Evolutionary conservation across 2,888 invertebrate species (phyloP).

Genomic region (Hypomecis punctinalis): DNA sequence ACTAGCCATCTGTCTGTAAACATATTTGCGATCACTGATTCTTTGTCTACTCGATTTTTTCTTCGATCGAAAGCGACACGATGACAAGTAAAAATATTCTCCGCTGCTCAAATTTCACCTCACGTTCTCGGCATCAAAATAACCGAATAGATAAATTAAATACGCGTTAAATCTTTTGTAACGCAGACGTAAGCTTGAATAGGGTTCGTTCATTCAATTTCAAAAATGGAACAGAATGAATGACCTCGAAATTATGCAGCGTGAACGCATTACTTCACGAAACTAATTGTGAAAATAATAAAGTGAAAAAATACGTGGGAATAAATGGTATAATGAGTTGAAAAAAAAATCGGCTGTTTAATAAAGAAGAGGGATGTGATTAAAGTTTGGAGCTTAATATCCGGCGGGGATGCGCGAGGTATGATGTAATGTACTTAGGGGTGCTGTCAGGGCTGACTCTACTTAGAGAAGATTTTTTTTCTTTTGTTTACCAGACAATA

Average conservation of each 20-base stretch:
- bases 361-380: slow-evolving; percentile 74
- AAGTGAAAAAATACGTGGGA: slow-evolving; percentile 76
- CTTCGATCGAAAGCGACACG: not conserved
- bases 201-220: slow-evolving; percentile 62
- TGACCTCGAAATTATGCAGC: slow-evolving; percentile 75
- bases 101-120: slow-evolving; percentile 13
- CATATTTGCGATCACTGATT: not conserved
- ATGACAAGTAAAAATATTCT: not conserved
- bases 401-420: slow-evolving; percentile 77
- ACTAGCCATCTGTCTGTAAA: no score
- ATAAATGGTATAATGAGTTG: slow-evolving; percentile 76
- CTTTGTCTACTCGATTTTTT: not conserved
- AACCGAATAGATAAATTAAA: slow-evolving; percentile 64
- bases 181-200: slow-evolving; percentile 50
- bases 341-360: slow-evolving; percentile 70
- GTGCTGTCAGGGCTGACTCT: slow-evolving; percentile 56
- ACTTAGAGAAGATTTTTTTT: not conserved
- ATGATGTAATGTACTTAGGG: slow-evolving; percentile 67
- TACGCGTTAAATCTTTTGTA: slow-evolving; percentile 63
- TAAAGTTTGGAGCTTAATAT: slow-evolving; percentile 79
- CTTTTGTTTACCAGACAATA: not conserved
- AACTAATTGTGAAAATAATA: slow-evolving; percentile 74
- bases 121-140: slow-evolving; percentile 47
- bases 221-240: slow-evolving; percentile 59
- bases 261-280: slow-evolving; percentile 80